Evolutionary conservation across 2,888 invertebrate species (phyloP), one percentile per base, ranked within the genome.

Genomic region (Linyphia triangularis): DNA sequence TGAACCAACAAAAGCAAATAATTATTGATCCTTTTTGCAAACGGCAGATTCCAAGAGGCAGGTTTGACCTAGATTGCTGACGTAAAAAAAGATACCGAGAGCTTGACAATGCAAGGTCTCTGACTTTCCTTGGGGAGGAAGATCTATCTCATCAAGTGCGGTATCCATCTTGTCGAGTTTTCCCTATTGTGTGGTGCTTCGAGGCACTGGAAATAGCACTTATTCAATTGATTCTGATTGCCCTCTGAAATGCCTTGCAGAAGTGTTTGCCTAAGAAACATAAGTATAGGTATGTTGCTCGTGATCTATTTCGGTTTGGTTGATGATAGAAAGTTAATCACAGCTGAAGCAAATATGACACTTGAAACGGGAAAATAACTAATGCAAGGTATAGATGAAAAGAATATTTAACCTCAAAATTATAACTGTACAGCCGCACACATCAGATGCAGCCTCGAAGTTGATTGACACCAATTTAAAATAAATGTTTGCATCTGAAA

Each of bases 51-150:
- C 24, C 16, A 67, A 61, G 40, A 72, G 28, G 73, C 40, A 51
- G 19, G 75, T 73, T 57, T 84, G 75, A 75, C 83, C 83, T 24
- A 67, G 33, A 33, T 84, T 24, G 33, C 16, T 77, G 61, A 63
- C 63, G 63, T 63, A 79, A n/a, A n/a, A n/a, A n/a, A n/a, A n/a
- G 51, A 22, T 13, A 22, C 57, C 33, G 37, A 57, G 59, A 63
- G 40, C 24, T 33, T 37, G 40, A 30, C 40, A 26, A 33, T 10
- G 24, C 37, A 77, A 77, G 61, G 61, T 61, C 37, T 37, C 30
- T 33, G 51, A 59, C 73, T 73, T 59, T 30, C 40, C 59, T 13
- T 37, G 22, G 13, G n/a, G n/a, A 77, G 40, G 13, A 77, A 40
- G 37, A 77, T 37, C 16, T 61, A 33, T 2, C 24, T 77, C 43